These are phyloP conservation scores for Catharus minimus DNA, from an alignment of 2,113 vertebrate genomes.

Conservation along the genomic window DNA sequence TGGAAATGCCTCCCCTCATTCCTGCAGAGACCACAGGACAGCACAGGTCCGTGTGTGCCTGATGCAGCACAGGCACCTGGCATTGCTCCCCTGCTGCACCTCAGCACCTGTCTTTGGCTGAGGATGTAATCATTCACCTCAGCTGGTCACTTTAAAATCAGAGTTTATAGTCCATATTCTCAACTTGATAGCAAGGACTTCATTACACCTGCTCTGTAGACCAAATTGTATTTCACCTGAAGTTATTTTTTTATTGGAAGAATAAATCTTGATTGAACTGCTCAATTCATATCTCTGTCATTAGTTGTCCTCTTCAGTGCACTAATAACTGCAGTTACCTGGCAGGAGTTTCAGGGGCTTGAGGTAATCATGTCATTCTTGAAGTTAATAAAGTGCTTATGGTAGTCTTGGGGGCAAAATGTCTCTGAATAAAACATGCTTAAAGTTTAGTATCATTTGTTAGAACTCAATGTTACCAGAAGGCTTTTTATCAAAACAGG, in stretches of 20 bases:
- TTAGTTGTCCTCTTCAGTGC: background rate
- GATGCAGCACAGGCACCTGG: rapidly evolving
- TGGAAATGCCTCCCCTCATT: background rate
- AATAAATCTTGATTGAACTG: conserved; percentile 32
- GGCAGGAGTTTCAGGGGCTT: background rate
- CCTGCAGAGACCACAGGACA: background rate
- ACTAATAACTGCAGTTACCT: background rate
- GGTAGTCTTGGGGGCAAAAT: conserved; percentile 23
- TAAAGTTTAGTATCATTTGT: background rate
- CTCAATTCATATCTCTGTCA: conserved; percentile 6
- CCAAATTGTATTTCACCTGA: conserved; percentile 27
- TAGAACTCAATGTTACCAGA: background rate
- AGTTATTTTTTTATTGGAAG: conserved; percentile 36
- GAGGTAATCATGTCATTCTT: conserved; percentile 8
- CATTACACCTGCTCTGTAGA: conserved; percentile 25
- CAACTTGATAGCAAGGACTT: conserved; percentile 10
- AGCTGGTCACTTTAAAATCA: background rate
- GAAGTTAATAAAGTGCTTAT: conserved; percentile 32
- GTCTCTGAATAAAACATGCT: conserved; percentile 10
- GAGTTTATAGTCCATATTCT: background rate
- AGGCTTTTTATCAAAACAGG: background rate
- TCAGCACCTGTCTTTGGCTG: background rate
- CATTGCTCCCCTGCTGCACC: background rate
- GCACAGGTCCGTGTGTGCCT: background rate
- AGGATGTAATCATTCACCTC: background rate